Conservation (phyloP, 2,888 invertebrate genomes). For the Glaucopsyche alexis region DNA sequence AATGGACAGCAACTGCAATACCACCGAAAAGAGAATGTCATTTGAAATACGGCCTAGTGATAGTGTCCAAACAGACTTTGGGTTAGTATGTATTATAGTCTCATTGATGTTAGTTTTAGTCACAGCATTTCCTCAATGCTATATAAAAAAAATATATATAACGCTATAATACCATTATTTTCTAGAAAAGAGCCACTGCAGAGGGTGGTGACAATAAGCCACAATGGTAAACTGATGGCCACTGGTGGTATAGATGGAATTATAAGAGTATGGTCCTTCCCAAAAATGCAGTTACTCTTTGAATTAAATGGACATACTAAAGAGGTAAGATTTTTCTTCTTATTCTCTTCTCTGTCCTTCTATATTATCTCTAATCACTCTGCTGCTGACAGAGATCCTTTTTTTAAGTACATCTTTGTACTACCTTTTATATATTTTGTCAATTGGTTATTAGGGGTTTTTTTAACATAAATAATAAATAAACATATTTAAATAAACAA, state of each 20-base stretch:
- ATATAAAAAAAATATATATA: no score
- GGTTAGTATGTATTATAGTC: constrained; percentile 58
- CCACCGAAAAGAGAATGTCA: constrained; percentile 82
- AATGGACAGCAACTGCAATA: constrained; percentile 65
- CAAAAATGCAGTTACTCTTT: constrained; percentile 85
- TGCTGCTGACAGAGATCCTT: no score
- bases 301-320: constrained; percentile 90
- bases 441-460: no score
- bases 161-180: constrained; percentile 29
- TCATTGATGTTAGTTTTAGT: background rate
- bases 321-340: constrained; percentile 78
- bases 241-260: constrained; percentile 96
- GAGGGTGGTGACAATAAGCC: constrained; percentile 90
- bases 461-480: no score
- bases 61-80: constrained; percentile 92
- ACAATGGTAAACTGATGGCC: constrained; percentile 88
- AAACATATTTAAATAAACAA: no score
- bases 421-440: no score
- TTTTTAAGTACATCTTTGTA: no score
- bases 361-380: no score
- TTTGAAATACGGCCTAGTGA: constrained; percentile 88
- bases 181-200: constrained; percentile 88
- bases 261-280: constrained; percentile 93
- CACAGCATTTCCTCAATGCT: no score
- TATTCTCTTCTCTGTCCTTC: background rate